Evolutionary conservation across 1,140 invertebrate genomes (phyloP).

Genomic region (Trachymyrmex cornetzi): DNA sequence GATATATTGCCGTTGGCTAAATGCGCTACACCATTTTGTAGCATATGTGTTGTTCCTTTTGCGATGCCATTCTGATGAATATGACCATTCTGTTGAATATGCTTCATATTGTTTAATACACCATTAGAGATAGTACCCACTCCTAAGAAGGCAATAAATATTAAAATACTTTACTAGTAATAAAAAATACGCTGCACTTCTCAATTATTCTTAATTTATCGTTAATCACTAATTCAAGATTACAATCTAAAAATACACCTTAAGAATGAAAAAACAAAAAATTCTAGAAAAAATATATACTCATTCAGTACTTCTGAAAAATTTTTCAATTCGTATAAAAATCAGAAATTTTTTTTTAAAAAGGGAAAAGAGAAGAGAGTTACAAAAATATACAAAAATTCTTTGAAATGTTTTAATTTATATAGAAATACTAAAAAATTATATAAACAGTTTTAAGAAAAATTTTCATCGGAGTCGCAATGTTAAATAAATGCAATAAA

Average conservation of each 20-base stretch:
- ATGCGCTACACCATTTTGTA: constrained; percentile 82
- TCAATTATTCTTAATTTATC: no score
- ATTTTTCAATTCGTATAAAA: no score
- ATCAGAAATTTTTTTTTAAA: no score
- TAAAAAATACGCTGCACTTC: neutral
- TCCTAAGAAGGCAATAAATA: constrained; percentile 11
- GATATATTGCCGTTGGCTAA: constrained; percentile 79
- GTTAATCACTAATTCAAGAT: no score
- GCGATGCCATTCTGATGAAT: constrained; percentile 69
- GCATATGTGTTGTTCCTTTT: constrained; percentile 74
- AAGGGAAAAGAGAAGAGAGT: no score
- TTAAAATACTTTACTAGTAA: neutral
- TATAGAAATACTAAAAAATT: no score
- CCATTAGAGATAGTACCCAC: constrained; percentile 73
- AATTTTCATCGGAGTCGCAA: neutral
- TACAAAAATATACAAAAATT: no score
- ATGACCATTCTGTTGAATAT: constrained; percentile 75
- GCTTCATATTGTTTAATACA: constrained; percentile 73
- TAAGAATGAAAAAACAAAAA: no score
- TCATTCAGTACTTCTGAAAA: no score
- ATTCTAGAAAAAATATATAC: no score
- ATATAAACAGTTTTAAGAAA: neutral
- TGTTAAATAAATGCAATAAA: neutral
- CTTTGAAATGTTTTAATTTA: no score
- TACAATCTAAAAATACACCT: no score